Evolutionary conservation across 1,140 invertebrate species (phyloP).

Genomic region (Tetramorium simillimum): DNA sequence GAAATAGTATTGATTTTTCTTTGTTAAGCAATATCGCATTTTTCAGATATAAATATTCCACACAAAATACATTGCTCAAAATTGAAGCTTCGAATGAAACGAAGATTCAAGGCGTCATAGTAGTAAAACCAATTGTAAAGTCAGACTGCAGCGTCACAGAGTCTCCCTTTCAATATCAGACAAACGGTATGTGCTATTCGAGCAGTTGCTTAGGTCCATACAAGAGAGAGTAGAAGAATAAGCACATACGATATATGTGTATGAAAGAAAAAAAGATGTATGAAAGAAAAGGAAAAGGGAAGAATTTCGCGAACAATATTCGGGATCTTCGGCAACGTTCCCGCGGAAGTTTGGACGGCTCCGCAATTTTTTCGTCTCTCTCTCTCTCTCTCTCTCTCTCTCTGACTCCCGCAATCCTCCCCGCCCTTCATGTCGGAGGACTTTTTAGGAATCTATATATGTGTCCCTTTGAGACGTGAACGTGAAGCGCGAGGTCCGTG

Average conservation of each 20-base stretch:
- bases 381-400: conserved; percentile 61
- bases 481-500: conserved; percentile 10
- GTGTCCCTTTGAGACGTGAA: conserved; percentile 44
- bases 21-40: background rate
- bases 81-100: background rate
- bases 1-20: background rate
- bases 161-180: conserved; percentile 56
- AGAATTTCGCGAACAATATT: conserved; percentile 69
- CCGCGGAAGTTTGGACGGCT: conserved; percentile 22
- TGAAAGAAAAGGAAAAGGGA: background rate
- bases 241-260: background rate
- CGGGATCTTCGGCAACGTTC: conserved; percentile 41
- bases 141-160: conserved; percentile 68
- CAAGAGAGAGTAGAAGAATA: conserved; percentile 38
- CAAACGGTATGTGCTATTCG: conserved; percentile 32
- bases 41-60: background rate
- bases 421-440: conserved; percentile 37
- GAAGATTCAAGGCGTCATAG: conserved; percentile 49
- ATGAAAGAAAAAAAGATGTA: background rate
- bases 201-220: conserved; percentile 42
- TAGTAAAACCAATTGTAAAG: conserved; percentile 75
- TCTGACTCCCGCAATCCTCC: conserved; percentile 6
- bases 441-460: conserved; percentile 68
- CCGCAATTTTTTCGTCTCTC: conserved; percentile 56
- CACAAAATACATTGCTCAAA: background rate